Percentiles rank a stretch among this genome's conserved stretches.
phyloP scores from a whole-genome alignment of 2,797 vertebrate species.

The Threskiornis aethiopicus region DNA sequence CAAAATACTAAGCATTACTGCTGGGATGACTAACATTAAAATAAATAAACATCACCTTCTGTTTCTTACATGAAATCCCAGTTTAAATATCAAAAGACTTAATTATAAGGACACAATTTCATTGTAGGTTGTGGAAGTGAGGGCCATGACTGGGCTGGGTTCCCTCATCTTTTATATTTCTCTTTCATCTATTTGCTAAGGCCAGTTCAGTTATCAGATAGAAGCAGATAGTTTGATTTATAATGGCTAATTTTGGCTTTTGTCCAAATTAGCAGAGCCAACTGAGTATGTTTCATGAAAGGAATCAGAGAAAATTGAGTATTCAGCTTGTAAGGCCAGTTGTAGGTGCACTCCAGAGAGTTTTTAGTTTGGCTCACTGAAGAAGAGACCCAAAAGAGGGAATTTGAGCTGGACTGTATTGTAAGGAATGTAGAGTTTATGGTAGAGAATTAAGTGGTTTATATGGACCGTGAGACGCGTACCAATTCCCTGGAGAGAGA shows the following conservation, averaged over 20 bases:
- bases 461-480: accelerated
- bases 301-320: background rate
- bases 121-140: background rate
- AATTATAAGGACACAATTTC: background rate
- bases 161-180: background rate
- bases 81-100: background rate
- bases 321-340: background rate
- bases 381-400: background rate
- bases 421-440: background rate
- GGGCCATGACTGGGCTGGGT: background rate
- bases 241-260: background rate
- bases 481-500: background rate
- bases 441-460: background rate
- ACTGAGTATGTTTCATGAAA: background rate
- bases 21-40: background rate
- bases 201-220: background rate
- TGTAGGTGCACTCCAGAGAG: background rate
- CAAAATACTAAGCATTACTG: background rate
- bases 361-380: background rate
- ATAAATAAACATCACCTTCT: background rate
- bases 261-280: background rate
- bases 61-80: background rate
- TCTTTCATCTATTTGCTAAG: background rate
- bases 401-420: background rate
- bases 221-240: background rate